Percentiles rank a stretch among this genome's conserved stretches.
Conservation (phyloP, 2,888 invertebrate species). For the Mycalesis mineus region DNA sequence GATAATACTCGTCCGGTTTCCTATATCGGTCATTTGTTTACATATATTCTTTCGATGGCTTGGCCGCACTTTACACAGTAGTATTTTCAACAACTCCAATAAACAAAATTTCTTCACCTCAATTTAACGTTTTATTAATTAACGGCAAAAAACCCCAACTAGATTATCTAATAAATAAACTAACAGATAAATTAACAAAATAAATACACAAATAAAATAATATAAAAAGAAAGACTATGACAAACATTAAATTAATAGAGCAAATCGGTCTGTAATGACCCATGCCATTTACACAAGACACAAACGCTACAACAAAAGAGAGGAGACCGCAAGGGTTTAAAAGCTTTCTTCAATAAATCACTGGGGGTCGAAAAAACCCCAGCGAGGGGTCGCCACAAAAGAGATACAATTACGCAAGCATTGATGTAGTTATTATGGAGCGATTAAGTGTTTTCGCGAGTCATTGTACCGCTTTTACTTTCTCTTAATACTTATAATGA, state of each 20-base stretch:
- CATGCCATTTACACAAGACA: constrained; percentile 44
- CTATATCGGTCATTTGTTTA: too few species aligned
- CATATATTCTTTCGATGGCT: too few species aligned
- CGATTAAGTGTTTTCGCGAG: constrained; percentile 51
- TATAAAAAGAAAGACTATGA: constrained; percentile 20
- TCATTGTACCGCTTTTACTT: constrained; percentile 38
- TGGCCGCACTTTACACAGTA: too few species aligned
- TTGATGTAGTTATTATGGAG: constrained; percentile 57
- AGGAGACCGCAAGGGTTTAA: constrained; percentile 69
- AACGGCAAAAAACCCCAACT: too few species aligned
- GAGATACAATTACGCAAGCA: constrained; percentile 63
- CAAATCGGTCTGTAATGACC: constrained; percentile 58
- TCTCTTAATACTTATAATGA: background rate
- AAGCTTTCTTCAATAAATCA: constrained; percentile 76
- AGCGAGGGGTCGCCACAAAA: constrained; percentile 38
- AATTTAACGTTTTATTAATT: too few species aligned
- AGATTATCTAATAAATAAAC: too few species aligned
- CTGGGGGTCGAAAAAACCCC: constrained; percentile 37
- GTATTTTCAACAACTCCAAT: too few species aligned
- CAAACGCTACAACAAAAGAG: constrained; percentile 41
- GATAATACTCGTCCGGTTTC: too few species aligned
- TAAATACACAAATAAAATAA: too few species aligned
- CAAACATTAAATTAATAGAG: constrained; percentile 53
- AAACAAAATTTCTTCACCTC: too few species aligned
- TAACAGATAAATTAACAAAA: too few species aligned